These are phyloP conservation scores for Sthenelais limicola DNA, from an alignment of 2,888 invertebrate species.

Conservation along the genomic window DNA sequence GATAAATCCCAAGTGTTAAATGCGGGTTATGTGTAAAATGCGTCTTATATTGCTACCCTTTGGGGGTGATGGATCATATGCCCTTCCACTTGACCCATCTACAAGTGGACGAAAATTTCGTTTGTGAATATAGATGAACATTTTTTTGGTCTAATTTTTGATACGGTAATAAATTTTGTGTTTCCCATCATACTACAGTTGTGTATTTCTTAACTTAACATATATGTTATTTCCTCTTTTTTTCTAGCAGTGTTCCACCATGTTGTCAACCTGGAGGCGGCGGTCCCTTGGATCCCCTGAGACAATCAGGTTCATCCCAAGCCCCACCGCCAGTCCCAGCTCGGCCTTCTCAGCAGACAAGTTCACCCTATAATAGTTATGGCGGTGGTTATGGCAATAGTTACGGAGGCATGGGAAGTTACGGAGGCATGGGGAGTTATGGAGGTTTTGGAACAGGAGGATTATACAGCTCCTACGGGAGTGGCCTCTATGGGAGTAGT, in stretches of 20 bases:
- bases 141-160: no score
- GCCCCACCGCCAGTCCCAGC: conserved; percentile 46
- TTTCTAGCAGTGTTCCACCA: neutral
- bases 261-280: conserved; percentile 29
- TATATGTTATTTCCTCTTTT: neutral
- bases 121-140: no score
- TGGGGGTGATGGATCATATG: no score
- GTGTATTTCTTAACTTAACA: no score
- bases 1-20: no score
- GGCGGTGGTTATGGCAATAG: conserved; percentile 41
- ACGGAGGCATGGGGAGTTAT: conserved; percentile 39
- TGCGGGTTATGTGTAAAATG: no score
- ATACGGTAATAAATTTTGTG: no score
- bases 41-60: no score
- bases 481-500: conserved; percentile 51
- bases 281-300: neutral
- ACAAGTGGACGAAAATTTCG: no score
- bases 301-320: neutral
- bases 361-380: neutral
- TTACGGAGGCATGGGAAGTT: conserved; percentile 25
- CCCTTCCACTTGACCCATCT: no score
- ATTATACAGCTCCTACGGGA: conserved; percentile 54
- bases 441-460: conserved; percentile 42
- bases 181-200: no score
- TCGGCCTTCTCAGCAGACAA: conserved; percentile 41